phyloP scores from a whole-genome alignment of 2,888 invertebrate genomes.

The Drosophila siamana region DNA sequence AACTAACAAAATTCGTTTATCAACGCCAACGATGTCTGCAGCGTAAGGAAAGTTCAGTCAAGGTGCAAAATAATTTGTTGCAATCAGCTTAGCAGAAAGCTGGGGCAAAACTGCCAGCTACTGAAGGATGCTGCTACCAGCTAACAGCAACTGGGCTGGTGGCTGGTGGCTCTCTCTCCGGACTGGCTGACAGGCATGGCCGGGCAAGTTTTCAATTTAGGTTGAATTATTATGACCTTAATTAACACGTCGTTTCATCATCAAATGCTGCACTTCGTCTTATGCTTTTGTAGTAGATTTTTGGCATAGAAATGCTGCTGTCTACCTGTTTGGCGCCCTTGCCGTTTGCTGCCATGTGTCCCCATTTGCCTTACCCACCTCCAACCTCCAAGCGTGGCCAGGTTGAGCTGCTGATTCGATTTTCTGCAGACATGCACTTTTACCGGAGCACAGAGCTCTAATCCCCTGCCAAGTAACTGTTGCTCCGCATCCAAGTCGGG shows the following conservation, averaged over 20 bases:
- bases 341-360: conserved; percentile 7
- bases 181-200: conserved; percentile 44
- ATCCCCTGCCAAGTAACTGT: conserved; percentile 74
- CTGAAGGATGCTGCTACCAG: conserved; percentile 1
- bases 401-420: conserved; percentile 77
- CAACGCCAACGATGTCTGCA: conserved; percentile 66
- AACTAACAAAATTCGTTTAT: conserved; percentile 81
- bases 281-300: conserved; percentile 77
- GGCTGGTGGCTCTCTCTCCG: not conserved
- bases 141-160: not conserved
- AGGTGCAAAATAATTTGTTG: conserved; percentile 81
- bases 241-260: conserved; percentile 84
- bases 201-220: conserved; percentile 79
- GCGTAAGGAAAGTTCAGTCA: conserved; percentile 76
- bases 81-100: conserved; percentile 77
- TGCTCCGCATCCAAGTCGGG: conserved; percentile 44
- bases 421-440: conserved; percentile 83
- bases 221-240: conserved; percentile 84
- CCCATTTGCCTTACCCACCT: no score
- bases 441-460: conserved; percentile 59
- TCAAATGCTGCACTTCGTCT: conserved; percentile 79
- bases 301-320: conserved; percentile 64
- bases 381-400: no score
- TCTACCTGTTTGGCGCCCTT: conserved; percentile 10
- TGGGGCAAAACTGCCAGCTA: conserved; percentile 26